Evolutionary conservation across 2,797 vertebrate genomes (phyloP).

Genomic region (Rhinatrema bivittatum): DNA sequence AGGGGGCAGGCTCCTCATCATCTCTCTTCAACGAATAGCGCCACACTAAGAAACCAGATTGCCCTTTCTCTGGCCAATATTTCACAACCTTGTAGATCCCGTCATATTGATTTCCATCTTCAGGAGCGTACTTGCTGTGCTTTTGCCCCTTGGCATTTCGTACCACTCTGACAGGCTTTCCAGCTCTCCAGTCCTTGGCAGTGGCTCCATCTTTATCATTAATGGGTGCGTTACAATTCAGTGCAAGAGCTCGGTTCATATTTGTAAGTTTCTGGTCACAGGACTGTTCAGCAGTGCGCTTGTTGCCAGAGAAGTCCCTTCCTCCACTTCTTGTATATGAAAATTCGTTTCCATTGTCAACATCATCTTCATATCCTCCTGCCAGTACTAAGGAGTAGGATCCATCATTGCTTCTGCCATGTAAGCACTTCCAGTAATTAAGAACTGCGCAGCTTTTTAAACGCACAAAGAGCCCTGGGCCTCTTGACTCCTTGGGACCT

Average conservation of each 20-base stretch:
- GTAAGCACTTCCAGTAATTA: no score
- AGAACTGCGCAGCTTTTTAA: no score
- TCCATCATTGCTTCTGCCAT: conserved; percentile 87
- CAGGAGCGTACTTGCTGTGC: conserved; percentile 84
- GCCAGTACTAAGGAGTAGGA: conserved; percentile 91
- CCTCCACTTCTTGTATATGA: conserved; percentile 95
- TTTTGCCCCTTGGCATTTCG: conserved; percentile 86
- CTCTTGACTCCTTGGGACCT: no score
- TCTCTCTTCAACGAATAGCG: conserved; percentile 85
- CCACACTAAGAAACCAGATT: conserved; percentile 95
- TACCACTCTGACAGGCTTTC: conserved; percentile 87
- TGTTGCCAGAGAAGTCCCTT: conserved; percentile 92
- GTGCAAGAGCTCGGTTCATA: conserved; percentile 91
- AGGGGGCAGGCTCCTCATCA: conserved; percentile 85
- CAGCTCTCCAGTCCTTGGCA: conserved; percentile 84
- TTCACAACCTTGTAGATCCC: conserved; percentile 94
- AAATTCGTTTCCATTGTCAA: conserved; percentile 91
- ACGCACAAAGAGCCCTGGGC: no score
- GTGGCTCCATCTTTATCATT: conserved; percentile 83
- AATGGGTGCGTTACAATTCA: conserved; percentile 85
- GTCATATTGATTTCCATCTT: conserved; percentile 92
- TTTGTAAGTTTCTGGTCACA: conserved; percentile 97
- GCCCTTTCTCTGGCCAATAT: conserved; percentile 94
- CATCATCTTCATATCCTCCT: conserved; percentile 95
- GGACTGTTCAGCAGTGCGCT: conserved; percentile 91